These are phyloP conservation scores for Trachymyrmex septentrionalis DNA, from an alignment of 1,140 invertebrate genomes.

Conservation along the genomic window DNA sequence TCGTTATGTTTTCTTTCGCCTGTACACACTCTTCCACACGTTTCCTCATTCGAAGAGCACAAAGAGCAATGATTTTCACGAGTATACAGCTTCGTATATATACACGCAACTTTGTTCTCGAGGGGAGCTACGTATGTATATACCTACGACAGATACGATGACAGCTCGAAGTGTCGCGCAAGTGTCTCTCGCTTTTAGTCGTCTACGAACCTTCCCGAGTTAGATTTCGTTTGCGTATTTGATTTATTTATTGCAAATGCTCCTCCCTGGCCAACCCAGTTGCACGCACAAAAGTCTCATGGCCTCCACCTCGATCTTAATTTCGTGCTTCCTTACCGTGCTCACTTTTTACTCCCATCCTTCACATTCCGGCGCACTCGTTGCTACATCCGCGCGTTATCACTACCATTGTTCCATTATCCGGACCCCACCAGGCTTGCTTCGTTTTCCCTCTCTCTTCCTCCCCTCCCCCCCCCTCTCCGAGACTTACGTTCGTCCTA, in stretches of 20 bases:
- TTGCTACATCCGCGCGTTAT: neutral
- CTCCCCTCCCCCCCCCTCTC: no score
- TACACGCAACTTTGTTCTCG: slow-evolving; percentile 38
- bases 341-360: slow-evolving; percentile 22
- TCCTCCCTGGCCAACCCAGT: slow-evolving; percentile 41
- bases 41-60: slow-evolving; percentile 49
- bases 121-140: neutral
- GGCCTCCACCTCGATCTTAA: slow-evolving; percentile 76
- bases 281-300: slow-evolving; percentile 81
- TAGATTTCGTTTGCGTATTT: slow-evolving; percentile 62
- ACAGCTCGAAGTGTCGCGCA: slow-evolving; percentile 5
- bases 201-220: neutral
- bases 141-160: slow-evolving; percentile 18
- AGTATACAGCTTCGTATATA: slow-evolving; percentile 24
- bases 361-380: neutral
- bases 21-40: slow-evolving; percentile 39
- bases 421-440: neutral
- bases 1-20: slow-evolving; percentile 48
- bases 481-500: slow-evolving; percentile 14
- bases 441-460: neutral
- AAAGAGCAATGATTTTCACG: slow-evolving; percentile 23
- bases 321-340: slow-evolving; percentile 22
- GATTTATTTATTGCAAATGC: slow-evolving; percentile 57
- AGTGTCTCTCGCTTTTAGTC: slow-evolving; percentile 22
- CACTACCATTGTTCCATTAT: neutral